phyloP scores from a whole-genome alignment of 2,888 invertebrate genomes.

The Eristalinus aeneus region DNA sequence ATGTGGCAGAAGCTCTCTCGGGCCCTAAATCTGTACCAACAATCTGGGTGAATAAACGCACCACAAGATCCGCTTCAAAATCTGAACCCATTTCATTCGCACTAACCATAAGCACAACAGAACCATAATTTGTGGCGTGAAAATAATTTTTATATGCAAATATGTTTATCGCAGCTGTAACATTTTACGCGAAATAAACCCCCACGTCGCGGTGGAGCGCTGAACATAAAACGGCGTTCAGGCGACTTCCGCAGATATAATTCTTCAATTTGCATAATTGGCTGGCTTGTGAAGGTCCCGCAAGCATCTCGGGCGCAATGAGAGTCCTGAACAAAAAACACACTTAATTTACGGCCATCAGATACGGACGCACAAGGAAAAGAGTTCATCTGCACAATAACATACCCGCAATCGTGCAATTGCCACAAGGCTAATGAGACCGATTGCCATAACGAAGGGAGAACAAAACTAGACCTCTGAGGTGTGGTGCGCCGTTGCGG shows the following conservation, averaged over 20 bases:
- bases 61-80: background rate
- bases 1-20: background rate
- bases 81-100: slow-evolving; percentile 10
- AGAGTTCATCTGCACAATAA: slow-evolving; percentile 50
- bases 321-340: slow-evolving; percentile 38
- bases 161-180: slow-evolving; percentile 56
- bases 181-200: slow-evolving; percentile 31
- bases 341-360: slow-evolving; percentile 48
- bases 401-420: slow-evolving; percentile 57
- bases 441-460: slow-evolving; percentile 13
- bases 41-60: too few relatives aligned
- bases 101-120: slow-evolving; percentile 14
- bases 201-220: background rate
- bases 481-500: background rate
- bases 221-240: slow-evolving; percentile 22
- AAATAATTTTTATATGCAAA: slow-evolving; percentile 50
- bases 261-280: slow-evolving; percentile 64
- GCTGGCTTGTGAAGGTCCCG: slow-evolving; percentile 27
- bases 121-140: slow-evolving; percentile 34
- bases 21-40: background rate
- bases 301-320: background rate
- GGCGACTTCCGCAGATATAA: slow-evolving; percentile 42
- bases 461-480: slow-evolving; percentile 30
- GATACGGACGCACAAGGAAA: slow-evolving; percentile 3
- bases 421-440: slow-evolving; percentile 35